phyloP scores from a whole-genome alignment of 1,140 invertebrate genomes.

The Mercenaria mercenaria region DNA sequence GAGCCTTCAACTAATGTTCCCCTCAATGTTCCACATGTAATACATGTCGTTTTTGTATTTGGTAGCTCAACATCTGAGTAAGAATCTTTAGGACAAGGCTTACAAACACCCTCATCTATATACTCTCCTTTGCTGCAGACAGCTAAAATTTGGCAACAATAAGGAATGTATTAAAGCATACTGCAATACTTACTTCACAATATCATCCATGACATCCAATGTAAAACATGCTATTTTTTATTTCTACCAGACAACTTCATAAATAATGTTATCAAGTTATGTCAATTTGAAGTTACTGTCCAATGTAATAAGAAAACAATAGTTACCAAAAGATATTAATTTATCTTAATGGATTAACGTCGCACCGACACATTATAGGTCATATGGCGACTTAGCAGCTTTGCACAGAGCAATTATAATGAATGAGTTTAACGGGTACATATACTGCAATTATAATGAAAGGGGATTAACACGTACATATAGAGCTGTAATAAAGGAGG shows the following conservation, averaged over 20 bases:
- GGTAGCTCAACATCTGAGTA: conserved; percentile 33
- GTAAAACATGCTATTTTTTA: background rate
- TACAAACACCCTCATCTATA: background rate
- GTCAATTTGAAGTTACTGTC: background rate
- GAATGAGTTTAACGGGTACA: too few species aligned
- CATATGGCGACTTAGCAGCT: too few species aligned
- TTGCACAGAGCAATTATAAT: too few species aligned
- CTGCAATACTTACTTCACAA: too few species aligned
- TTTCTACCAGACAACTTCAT: background rate
- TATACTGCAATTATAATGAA: too few species aligned
- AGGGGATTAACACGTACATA: too few species aligned
- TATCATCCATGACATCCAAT: background rate
- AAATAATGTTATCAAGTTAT: background rate
- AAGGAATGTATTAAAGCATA: background rate
- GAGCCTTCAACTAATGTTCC: background rate
- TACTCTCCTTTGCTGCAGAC: background rate
- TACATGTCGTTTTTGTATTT: background rate
- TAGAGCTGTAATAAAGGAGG: too few species aligned
- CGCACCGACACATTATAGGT: too few species aligned
- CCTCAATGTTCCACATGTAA: background rate
- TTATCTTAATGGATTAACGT: too few species aligned
- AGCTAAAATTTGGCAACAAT: background rate
- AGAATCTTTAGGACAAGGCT: background rate
- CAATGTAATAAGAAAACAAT: background rate
- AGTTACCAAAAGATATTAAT: background rate